phyloP scores from a whole-genome alignment of 23 tunicate genomes.

The Trididemnum miniatum region DNA sequence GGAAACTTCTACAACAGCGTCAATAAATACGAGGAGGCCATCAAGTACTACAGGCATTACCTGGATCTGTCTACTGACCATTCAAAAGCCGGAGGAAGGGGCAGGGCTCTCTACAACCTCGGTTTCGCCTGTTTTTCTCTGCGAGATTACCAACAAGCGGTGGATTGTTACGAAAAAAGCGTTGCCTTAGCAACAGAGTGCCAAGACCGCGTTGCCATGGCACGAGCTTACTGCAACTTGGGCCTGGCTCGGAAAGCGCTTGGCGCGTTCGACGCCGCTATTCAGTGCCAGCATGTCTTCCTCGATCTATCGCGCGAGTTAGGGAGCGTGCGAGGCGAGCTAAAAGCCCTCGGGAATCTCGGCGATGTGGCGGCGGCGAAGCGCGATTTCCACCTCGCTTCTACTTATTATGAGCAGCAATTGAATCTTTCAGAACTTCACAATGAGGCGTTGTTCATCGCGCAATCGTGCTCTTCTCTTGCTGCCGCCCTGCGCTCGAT shows the following conservation, averaged over 20 bases:
- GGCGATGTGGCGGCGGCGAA: slow-evolving; percentile 56
- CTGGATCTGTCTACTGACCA: slow-evolving; percentile 7
- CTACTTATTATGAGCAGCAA: slow-evolving; percentile 58
- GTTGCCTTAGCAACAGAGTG: slow-evolving; percentile 40
- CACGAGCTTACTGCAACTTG: slow-evolving; percentile 85
- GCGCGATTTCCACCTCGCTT: slow-evolving; percentile 48
- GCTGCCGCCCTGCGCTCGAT: slow-evolving; percentile 39
- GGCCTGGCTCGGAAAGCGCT: slow-evolving; percentile 61
- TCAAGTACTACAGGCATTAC: slow-evolving; percentile 51
- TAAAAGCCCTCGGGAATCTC: slow-evolving; percentile 78
- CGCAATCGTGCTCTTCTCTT: slow-evolving; percentile 65
- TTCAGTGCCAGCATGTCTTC: slow-evolving; percentile 65
- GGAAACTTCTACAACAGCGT: slow-evolving; percentile 70
- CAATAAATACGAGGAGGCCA: slow-evolving; percentile 38
- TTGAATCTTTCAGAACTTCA: slow-evolving; percentile 36
- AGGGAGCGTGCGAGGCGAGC: slow-evolving; percentile 55
- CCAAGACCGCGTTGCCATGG: slow-evolving; percentile 55
- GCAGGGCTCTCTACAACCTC: slow-evolving; percentile 81
- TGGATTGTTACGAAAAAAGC: slow-evolving; percentile 49
- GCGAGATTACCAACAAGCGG: slow-evolving; percentile 45
- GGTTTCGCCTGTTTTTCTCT: slow-evolving; percentile 76
- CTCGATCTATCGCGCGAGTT: slow-evolving; percentile 53
- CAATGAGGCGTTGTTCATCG: slow-evolving; percentile 36
- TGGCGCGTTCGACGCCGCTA: slow-evolving; percentile 43
- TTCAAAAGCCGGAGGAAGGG: slow-evolving; percentile 41